A percentile compares a stretch with the other conserved stretches of the same genome.
phyloP scores from a whole-genome alignment of 2,797 vertebrate genomes.

The Enoplosus armatus region DNA sequence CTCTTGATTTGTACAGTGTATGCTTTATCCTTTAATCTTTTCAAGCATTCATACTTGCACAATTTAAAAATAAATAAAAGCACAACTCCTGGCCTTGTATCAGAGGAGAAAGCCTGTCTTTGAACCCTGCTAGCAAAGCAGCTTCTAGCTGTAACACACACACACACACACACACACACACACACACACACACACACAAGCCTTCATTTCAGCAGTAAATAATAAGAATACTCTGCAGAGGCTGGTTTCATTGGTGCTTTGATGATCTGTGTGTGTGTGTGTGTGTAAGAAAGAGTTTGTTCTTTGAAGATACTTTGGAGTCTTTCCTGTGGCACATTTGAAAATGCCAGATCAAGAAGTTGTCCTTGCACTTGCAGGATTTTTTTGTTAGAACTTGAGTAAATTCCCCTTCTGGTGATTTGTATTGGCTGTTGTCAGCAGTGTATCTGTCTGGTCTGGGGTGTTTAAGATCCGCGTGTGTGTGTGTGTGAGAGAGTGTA shows the following conservation, averaged over 20 bases:
- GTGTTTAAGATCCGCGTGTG: slow-evolving; percentile 27
- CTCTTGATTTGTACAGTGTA: background rate
- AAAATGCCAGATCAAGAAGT: slow-evolving; percentile 50
- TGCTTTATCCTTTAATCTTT: slow-evolving; percentile 42
- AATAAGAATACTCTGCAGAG: slow-evolving; percentile 26
- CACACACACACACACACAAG: slow-evolving; percentile 8
- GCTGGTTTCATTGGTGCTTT: slow-evolving; percentile 31
- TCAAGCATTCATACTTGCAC: slow-evolving; percentile 1
- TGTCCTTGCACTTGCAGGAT: background rate
- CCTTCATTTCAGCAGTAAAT: slow-evolving; percentile 41
- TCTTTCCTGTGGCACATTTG: slow-evolving; percentile 27
- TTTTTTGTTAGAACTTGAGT: slow-evolving; percentile 18
- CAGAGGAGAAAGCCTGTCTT: slow-evolving; percentile 50
- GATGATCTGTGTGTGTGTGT: slow-evolving; percentile 28
- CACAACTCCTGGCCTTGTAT: slow-evolving; percentile 43
- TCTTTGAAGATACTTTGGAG: slow-evolving; percentile 33
- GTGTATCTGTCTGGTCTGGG: slow-evolving; percentile 17
- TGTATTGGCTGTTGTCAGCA: slow-evolving; percentile 30
- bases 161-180: slow-evolving; percentile 15
- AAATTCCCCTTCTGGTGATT: slow-evolving; percentile 33
- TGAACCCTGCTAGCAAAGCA: slow-evolving; percentile 52
- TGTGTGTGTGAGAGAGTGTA: slow-evolving; percentile 14
- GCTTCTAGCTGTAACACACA: slow-evolving; percentile 15
- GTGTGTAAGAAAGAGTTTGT: slow-evolving; percentile 20
- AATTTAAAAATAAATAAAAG: slow-evolving; percentile 41